Base-by-base conservation (phyloP, 1,140 invertebrate species). In the Daktulosphaira vitifoliae region DNA sequence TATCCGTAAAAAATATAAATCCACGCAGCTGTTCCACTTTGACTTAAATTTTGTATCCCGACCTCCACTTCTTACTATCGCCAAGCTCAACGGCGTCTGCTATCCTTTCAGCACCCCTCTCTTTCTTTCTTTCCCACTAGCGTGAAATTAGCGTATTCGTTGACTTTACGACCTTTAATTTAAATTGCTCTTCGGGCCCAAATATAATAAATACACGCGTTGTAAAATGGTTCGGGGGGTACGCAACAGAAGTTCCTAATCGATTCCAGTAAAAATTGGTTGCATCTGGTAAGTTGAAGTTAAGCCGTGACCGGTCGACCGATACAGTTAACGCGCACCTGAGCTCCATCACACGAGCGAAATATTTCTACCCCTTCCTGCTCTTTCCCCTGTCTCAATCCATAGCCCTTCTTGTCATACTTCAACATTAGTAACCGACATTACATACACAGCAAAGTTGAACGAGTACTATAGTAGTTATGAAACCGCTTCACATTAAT, bases 221-320 rank as follows among this genome's bases (percentile, higher is more conserved):
- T 33, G 29, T 5, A 33, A 33, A 33, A 33, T 11, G 29, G 29
- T 11, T 33, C 5, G 29, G 5, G 29, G 29, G 18, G 7, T 3
- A 42, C 15, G 56, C 25, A 46, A 48, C 56, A 62, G 56, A 48
- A 46, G 42, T 48, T 62, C 56, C 56, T 62, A 62, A 62, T 62
- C 56, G 56, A 62, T 62, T 62, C 25, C 56, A 25, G 56, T 48
- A 62, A 62, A 62, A 62, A 62, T 62, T 62, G 56, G 56, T 62
- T 62, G 42, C 56, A 62, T 62, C 56, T 62, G 56, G 42, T n/a
- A 62, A 62, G 42, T 62, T 62, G 29, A 62, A 48, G 56, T 62
- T 62, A 62, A 62, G 56, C 56, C 44, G 42, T 62, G 56, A 62
- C 56, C 56, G 25, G 25, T 26, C 56, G 56, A 62, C 56, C 56